Percentiles rank a stretch among this genome's conserved stretches.
Conservation (phyloP, 2,797 vertebrate genomes). For the Bucorvus abyssinicus region DNA sequence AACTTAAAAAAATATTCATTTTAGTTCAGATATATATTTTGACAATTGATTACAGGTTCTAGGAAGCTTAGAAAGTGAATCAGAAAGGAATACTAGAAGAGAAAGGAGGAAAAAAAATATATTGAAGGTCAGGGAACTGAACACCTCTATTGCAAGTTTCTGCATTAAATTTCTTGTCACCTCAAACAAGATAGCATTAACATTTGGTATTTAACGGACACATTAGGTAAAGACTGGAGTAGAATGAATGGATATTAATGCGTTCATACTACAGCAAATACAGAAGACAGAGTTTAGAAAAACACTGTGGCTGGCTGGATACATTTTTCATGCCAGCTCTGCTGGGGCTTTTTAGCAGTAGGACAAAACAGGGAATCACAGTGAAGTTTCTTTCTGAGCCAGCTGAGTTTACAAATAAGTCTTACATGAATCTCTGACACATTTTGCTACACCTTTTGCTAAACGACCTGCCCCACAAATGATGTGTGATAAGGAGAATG, state of each 20-base stretch:
- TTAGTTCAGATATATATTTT: background rate
- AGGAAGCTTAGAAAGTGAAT: background rate
- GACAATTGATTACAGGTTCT: background rate
- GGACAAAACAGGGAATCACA: background rate
- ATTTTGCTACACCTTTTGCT: background rate
- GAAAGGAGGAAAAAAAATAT: background rate
- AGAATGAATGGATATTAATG: background rate
- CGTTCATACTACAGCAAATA: background rate
- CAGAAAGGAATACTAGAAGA: background rate
- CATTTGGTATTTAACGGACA: background rate
- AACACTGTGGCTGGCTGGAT: background rate
- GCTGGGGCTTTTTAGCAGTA: background rate
- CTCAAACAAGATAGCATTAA: background rate
- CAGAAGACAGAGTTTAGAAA: background rate
- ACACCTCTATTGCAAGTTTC: background rate
- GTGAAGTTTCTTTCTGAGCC: background rate
- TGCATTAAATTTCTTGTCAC: background rate
- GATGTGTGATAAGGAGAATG: background rate
- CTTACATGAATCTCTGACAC: background rate
- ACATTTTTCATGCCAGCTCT: background rate
- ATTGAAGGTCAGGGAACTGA: background rate
- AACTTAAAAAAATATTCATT: background rate
- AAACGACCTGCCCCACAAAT: background rate
- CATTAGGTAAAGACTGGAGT: background rate
- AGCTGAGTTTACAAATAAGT: background rate